Percentiles rank a stretch among this genome's conserved stretches.
Evolutionary conservation across 1,140 invertebrate species (phyloP).

Genomic region (Bradysia coprophila): DNA sequence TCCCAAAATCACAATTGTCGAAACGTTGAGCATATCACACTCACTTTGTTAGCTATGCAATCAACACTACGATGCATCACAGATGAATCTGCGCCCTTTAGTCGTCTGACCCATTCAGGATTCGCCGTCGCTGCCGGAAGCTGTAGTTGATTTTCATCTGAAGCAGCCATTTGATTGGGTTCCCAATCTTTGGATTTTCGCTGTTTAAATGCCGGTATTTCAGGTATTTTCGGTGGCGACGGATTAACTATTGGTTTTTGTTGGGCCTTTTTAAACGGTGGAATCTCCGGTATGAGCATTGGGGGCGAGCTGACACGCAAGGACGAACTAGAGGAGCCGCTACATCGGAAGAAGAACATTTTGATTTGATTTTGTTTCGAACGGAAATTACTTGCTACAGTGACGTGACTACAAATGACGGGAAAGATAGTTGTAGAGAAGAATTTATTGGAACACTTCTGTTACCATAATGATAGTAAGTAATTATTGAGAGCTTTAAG

Average conservation of each 20-base stretch:
- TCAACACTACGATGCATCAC: constrained; percentile 43
- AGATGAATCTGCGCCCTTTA: constrained; percentile 30
- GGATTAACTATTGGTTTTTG: constrained; percentile 13
- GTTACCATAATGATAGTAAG: no score
- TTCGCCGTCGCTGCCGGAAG: constrained; percentile 33
- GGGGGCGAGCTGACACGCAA: constrained; percentile 18
- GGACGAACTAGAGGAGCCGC: constrained; percentile 9
- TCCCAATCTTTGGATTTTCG: constrained; percentile 29
- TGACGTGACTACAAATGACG: no score
- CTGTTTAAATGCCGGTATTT: constrained; percentile 31
- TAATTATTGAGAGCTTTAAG: no score
- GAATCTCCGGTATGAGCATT: constrained; percentile 29
- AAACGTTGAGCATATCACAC: no score
- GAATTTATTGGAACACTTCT: no score
- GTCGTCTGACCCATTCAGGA: constrained; percentile 38
- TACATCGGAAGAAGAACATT: background rate
- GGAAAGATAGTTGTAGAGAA: no score
- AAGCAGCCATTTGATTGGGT: constrained; percentile 4
- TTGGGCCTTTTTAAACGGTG: constrained; percentile 28
- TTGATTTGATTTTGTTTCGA: background rate
- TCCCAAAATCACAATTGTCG: no score
- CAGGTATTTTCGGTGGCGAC: constrained; percentile 22
- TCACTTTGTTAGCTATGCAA: constrained; percentile 34
- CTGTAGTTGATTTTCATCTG: background rate
- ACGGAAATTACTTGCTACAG: no score